phyloP scores from a whole-genome alignment of 2,113 vertebrate genomes.

The Pyrgilauda ruficollis region DNA sequence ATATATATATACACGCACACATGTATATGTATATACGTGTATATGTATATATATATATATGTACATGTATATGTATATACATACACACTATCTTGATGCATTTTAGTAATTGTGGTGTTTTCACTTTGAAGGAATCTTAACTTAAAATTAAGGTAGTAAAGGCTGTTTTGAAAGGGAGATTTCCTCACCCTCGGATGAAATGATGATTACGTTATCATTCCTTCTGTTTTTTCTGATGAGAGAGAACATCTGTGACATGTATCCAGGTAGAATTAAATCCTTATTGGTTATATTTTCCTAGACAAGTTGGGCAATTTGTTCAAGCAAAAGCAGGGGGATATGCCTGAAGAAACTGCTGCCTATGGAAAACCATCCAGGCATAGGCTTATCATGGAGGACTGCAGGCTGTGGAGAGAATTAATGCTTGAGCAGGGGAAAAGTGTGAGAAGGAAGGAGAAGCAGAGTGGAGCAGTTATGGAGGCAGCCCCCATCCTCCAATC shows the following conservation, averaged over 20 bases:
- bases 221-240: neutral
- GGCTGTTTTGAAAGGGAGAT: neutral
- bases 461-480: neutral
- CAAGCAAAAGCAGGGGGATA: neutral
- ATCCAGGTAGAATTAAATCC: neutral
- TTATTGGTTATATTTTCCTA: neutral
- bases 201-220: neutral
- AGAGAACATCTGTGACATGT: neutral
- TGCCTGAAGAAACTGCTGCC: neutral
- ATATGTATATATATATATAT: too few species aligned
- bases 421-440: neutral
- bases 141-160: neutral
- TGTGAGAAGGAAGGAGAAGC: neutral
- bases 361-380: neutral
- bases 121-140: neutral
- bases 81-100: neutral
- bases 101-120: neutral
- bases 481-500: accelerated
- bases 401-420: neutral
- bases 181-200: neutral
- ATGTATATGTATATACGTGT: too few species aligned
- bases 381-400: neutral
- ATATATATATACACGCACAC: too few species aligned
- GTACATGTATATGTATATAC: too few species aligned
- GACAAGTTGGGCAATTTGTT: neutral